Evolutionary conservation across 2,888 invertebrate genomes (phyloP), one percentile per base, ranked within the genome.

Genomic region (Pollenia angustigena): DNA sequence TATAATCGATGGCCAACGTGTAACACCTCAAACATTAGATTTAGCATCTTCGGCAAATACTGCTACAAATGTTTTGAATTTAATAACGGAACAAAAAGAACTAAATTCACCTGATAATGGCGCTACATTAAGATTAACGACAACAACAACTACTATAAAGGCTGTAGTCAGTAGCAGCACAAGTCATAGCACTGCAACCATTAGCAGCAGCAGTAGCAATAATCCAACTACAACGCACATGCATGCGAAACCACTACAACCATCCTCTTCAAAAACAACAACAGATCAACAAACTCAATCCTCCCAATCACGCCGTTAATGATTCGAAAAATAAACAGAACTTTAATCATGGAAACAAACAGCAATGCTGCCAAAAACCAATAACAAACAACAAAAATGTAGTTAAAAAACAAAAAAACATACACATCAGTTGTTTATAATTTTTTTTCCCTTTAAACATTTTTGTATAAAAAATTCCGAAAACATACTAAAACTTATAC

Each of bases 41-140:
- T 85, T 92, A 85, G 92, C 92, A 64, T 85, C 91, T n/a, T 92
- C 92, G 68, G 91, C 92, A 44, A 90, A 89, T 87, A 92, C 91
- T n/a, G 91, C 91, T 12, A 90, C 89, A 12, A 88, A 85, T 88
- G 88, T 87, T 68, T 85, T 88, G 56, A 89, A 83, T 66, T 84
- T 88, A 80, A 72, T 85, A 80, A 52, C 74, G 1, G 85, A 83
- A 58, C 64, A 85, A 74, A 84, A 68, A 44, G 84, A 84, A 62
- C 60, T 76, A 48, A 85, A 68, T 78, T 66, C 82, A 44, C 72
- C 88, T 7, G 79, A 79, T 56, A 42, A 32, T 42, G 66, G 66
- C 32, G n/a, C 40, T 6, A 16, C 62, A 23, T 60, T 58, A 54
- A 72, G 14, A 62, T 40, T 69, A 9, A 11, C 83, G 14, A 32